These are phyloP conservation scores for Tipula helvola DNA, from an alignment of 2,888 invertebrate species.

Conservation along the genomic window DNA sequence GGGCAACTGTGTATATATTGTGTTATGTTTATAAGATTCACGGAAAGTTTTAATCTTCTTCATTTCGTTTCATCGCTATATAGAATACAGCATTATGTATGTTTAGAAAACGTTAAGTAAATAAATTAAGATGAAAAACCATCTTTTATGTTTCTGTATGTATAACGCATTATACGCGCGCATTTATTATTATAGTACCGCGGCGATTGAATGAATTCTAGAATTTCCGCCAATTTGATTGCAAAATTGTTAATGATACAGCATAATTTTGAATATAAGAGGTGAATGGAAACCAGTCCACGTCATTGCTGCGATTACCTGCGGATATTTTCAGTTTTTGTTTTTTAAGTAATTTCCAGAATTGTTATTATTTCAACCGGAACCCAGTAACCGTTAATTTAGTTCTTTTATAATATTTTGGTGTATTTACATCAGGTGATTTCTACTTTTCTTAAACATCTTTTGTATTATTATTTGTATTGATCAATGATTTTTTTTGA, in stretches of 20 bases:
- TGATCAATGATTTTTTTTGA: background rate
- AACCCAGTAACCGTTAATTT: background rate
- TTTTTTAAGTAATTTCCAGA: background rate
- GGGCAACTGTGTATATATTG: background rate
- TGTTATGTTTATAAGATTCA: background rate
- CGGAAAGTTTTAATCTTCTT: background rate
- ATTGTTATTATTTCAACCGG: background rate
- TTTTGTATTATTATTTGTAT: background rate
- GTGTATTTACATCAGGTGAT: background rate
- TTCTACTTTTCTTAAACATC: background rate
- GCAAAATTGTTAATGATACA: background rate
- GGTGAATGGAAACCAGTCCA: background rate
- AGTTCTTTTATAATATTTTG: background rate
- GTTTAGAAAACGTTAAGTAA: background rate
- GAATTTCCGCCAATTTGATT: background rate
- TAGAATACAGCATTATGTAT: background rate
- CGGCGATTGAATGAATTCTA: background rate
- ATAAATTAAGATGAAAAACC: background rate
- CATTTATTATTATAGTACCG: background rate
- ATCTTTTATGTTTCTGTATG: background rate
- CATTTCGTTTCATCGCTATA: background rate
- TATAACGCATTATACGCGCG: background rate
- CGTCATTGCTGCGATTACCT: background rate
- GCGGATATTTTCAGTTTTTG: too few relatives aligned
- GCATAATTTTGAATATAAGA: background rate